Evolutionary conservation across 2,113 vertebrate species (phyloP).

Genomic region (Barbus barbus): DNA sequence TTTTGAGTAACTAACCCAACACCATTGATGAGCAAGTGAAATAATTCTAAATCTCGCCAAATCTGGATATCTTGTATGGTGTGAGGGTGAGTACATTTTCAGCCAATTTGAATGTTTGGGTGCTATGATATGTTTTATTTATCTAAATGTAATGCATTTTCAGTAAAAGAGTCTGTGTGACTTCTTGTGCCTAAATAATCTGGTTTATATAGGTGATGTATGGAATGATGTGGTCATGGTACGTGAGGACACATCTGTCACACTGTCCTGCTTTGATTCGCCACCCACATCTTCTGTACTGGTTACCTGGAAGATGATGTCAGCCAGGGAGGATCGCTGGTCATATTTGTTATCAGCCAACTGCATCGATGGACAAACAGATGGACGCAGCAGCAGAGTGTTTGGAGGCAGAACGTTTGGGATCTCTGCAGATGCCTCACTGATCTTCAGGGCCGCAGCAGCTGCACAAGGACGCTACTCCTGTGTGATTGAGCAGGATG

Average conservation of each 20-base stretch:
- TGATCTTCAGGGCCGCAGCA: conserved; percentile 60
- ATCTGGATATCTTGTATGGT: too few relatives aligned
- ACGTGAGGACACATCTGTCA: conserved; percentile 43
- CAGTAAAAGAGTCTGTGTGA: not conserved
- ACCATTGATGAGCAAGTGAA: too few relatives aligned
- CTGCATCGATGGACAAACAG: conserved; percentile 44
- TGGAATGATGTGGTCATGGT: conserved; percentile 68
- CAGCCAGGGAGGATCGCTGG: conserved; percentile 45
- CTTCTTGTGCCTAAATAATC: not conserved
- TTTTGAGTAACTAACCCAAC: too few relatives aligned
- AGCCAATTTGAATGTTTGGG: too few relatives aligned
- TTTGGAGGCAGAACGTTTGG: conserved; percentile 61
- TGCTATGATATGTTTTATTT: too few relatives aligned
- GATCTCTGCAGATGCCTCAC: conserved; percentile 64
- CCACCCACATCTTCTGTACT: conserved; percentile 18
- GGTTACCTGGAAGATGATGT: conserved; percentile 68
- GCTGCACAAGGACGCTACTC: conserved; percentile 65
- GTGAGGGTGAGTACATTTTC: too few relatives aligned
- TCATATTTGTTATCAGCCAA: conserved; percentile 64
- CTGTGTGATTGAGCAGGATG: conserved; percentile 60
- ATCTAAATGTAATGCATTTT: too few relatives aligned
- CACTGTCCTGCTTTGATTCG: conserved; percentile 63
- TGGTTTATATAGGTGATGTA: conserved; percentile 54
- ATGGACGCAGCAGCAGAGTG: conserved; percentile 37
- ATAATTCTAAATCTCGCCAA: too few relatives aligned